Evolutionary conservation across 2,888 invertebrate species (phyloP).

Genomic region (Rhagonycha fulva): DNA sequence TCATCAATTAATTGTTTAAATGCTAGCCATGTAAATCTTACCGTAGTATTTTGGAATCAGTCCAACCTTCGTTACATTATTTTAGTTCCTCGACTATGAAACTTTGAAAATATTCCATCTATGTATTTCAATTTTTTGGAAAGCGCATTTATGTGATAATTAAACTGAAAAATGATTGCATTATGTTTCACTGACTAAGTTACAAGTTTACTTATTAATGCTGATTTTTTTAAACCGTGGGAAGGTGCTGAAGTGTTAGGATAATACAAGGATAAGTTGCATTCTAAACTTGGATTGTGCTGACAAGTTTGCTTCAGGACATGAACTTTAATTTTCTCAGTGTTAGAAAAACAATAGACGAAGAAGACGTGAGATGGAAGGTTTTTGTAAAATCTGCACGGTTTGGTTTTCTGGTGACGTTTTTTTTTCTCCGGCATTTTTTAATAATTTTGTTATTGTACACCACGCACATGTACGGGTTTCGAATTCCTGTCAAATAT

Average conservation of each 20-base stretch:
- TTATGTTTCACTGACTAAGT: slow-evolving; percentile 9
- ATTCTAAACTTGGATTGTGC: slow-evolving; percentile 11
- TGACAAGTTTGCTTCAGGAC: slow-evolving; percentile 15
- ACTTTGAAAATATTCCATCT: too few relatives aligned
- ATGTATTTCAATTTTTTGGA: background rate
- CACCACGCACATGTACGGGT: slow-evolving; percentile 36
- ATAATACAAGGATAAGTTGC: slow-evolving; percentile 12
- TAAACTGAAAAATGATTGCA: background rate
- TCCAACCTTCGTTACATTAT: too few relatives aligned
- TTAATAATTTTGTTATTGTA: slow-evolving; percentile 24
- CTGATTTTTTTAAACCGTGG: slow-evolving; percentile 20
- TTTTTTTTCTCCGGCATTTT: background rate
- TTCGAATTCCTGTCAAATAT: slow-evolving; percentile 32
- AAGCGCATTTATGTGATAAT: background rate
- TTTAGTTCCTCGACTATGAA: too few relatives aligned
- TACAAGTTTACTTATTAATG: background rate
- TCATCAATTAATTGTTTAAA: too few relatives aligned
- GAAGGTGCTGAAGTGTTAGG: slow-evolving; percentile 24
- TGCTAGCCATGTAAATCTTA: too few relatives aligned
- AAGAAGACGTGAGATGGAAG: background rate
- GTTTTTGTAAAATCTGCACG: background rate
- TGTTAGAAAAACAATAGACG: background rate
- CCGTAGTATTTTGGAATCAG: too few relatives aligned
- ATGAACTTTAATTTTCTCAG: slow-evolving; percentile 3
- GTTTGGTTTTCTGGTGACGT: background rate